These are phyloP conservation scores for Amiota mariae DNA, from an alignment of 2,888 invertebrate species.

Conservation along the genomic window DNA sequence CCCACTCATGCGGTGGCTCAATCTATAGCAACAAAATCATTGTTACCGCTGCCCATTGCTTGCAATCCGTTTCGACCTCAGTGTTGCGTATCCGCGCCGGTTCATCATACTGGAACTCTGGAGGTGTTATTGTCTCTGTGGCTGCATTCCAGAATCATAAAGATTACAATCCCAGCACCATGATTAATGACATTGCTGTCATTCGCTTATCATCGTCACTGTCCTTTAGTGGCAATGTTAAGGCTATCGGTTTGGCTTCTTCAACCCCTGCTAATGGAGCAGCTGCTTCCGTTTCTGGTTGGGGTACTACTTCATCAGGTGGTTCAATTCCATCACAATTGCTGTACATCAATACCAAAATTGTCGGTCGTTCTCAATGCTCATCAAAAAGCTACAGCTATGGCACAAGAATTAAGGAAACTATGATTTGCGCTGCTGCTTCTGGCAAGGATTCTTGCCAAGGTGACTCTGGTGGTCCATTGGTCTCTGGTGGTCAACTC, in stretches of 20 bases:
- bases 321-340: slow-evolving; percentile 64
- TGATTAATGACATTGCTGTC: slow-evolving; percentile 76
- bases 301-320: slow-evolving; percentile 57
- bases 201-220: slow-evolving; percentile 74
- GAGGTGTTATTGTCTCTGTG: slow-evolving; percentile 67
- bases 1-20: slow-evolving; percentile 77
- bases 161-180: slow-evolving; percentile 72
- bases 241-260: slow-evolving; percentile 71
- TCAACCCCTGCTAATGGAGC: slow-evolving; percentile 48
- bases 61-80: slow-evolving; percentile 46
- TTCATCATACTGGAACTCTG: slow-evolving; percentile 64
- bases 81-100: slow-evolving; percentile 45
- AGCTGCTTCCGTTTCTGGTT: slow-evolving; percentile 50
- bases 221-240: slow-evolving; percentile 68
- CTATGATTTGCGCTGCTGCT: slow-evolving; percentile 62
- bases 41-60: slow-evolving; percentile 79
- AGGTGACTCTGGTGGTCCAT: slow-evolving; percentile 69
- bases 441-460: slow-evolving; percentile 62
- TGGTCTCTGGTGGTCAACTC: slow-evolving; percentile 51
- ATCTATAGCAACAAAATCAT: slow-evolving; percentile 74
- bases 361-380: slow-evolving; percentile 73
- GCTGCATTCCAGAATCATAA: slow-evolving; percentile 67
- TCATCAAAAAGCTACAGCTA: slow-evolving; percentile 70
- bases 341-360: slow-evolving; percentile 72
- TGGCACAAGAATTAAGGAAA: slow-evolving; percentile 44